Evolutionary conservation across 1,140 invertebrate genomes (phyloP).

Genomic region (Drosophila tropicalis): DNA sequence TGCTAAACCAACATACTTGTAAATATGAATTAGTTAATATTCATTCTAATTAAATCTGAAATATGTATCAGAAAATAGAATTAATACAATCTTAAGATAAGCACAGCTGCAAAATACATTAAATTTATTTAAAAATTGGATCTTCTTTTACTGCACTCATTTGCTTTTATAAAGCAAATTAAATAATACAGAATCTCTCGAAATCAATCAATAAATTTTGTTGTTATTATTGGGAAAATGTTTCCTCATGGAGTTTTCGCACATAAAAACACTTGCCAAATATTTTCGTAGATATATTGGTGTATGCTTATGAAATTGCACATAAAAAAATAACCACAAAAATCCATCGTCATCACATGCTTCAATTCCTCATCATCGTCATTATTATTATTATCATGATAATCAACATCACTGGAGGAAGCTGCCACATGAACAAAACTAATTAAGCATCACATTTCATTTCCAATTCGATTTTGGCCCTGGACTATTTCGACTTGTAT

Average conservation of each 20-base stretch:
- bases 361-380: constrained; percentile 42
- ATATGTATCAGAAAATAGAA: too few relatives aligned
- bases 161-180: too few relatives aligned
- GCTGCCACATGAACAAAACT: constrained; percentile 59
- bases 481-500: background rate
- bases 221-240: too few relatives aligned
- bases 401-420: constrained; percentile 4
- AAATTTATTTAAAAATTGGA: too few relatives aligned
- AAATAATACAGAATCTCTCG: too few relatives aligned
- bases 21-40: too few relatives aligned
- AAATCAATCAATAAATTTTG: too few relatives aligned
- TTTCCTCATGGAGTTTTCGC: background rate
- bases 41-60: too few relatives aligned
- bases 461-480: constrained; percentile 62
- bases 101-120: too few relatives aligned
- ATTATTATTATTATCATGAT: constrained; percentile 16
- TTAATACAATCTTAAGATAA: too few relatives aligned
- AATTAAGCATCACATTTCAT: constrained; percentile 80
- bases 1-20: too few relatives aligned
- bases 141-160: too few relatives aligned
- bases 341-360: constrained; percentile 27
- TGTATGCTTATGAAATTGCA: background rate
- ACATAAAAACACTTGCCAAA: background rate
- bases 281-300: background rate
- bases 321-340: background rate